Percentiles rank a stretch among this genome's conserved stretches.
phyloP scores from a whole-genome alignment of 2,888 invertebrate genomes.

The Conops quadrifasciatus region DNA sequence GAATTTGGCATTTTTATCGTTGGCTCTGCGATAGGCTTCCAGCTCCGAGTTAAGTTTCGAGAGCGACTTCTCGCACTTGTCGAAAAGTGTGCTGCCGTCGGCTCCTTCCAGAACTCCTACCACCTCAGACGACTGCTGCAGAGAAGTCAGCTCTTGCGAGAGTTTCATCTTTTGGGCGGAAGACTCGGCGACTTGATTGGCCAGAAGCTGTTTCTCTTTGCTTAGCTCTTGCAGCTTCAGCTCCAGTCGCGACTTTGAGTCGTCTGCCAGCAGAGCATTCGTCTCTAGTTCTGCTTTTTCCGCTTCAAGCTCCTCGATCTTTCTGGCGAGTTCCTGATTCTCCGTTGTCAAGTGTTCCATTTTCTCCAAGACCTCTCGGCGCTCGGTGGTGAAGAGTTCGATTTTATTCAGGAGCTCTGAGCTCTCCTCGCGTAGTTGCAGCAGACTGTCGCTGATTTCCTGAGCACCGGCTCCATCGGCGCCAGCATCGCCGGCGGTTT shows the following conservation, averaged over 20 bases:
- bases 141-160: conserved; percentile 56
- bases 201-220: conserved; percentile 64
- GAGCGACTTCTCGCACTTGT: conserved; percentile 59
- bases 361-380: conserved; percentile 75
- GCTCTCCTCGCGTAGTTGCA: conserved; percentile 72
- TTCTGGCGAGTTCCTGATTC: conserved; percentile 68
- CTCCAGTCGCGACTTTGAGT: conserved; percentile 50
- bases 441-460: conserved; percentile 69
- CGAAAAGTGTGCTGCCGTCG: conserved; percentile 52
- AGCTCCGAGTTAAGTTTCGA: conserved; percentile 59
- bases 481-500: conserved; percentile 36
- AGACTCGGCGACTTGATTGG: conserved; percentile 51
- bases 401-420: conserved; percentile 74
- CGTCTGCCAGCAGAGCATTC: conserved; percentile 43
- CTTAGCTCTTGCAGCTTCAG: conserved; percentile 62
- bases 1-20: conserved; percentile 61
- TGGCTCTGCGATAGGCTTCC: conserved; percentile 62
- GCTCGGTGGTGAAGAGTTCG: conserved; percentile 74
- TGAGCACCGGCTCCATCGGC: conserved; percentile 56
- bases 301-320: conserved; percentile 67
- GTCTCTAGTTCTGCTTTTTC: conserved; percentile 66
- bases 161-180: conserved; percentile 52
- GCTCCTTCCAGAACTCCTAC: conserved; percentile 53
- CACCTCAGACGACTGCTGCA: conserved; percentile 59
- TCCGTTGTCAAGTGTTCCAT: conserved; percentile 72